Evolutionary conservation across 2,888 invertebrate species (phyloP), one percentile per base, ranked within the genome.

Genomic region (Vanessa cardui): DNA sequence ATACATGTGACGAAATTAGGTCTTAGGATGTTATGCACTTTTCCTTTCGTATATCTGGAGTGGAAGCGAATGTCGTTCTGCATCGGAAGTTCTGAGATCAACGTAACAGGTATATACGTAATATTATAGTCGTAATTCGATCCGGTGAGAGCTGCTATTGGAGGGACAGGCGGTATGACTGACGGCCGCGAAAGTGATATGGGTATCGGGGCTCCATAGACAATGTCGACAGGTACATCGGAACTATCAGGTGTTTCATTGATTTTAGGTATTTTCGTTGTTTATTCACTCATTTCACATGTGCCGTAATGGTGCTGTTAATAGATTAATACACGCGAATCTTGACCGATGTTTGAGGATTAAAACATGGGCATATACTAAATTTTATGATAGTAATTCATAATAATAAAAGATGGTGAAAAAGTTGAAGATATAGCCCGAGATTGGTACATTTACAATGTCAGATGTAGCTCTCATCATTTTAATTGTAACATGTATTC

Each of bases 61-160:
- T 52, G 58, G 62, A 65, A 56, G 46, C 54, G 69, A 66, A 62
- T 64, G 70, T 70, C 67, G 70, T 70, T 67, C 67, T 62, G 70
- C 67, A 54, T 62, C 70, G 64, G 67, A 64, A 54, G 70, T 33
- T 47, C 6, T 39, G 12, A 54, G 49, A 58, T 31, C 26, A 64
- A 50, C 69, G 70, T 67, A 67, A 70, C 58, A 58, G 20, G 62
- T 52, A 12, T 50, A 6, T 20, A 52, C 47, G 68, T 70, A 72
- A 72, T 62, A 46, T 54, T 58, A 68, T 65, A 70, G n/a, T 20
- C 16, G 72, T 62, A 63, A 72, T 64, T 26, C 49, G 66, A 68
- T 31, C 33, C 46, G 63, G 70, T 66, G 72, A 72, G 72, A 72
- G 72, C 50, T 60, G 72, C 50, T 60, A 58, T 62, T 50, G 44